A percentile compares a stretch with the other conserved stretches of the same genome.
Conservation (phyloP, 1,140 invertebrate species). For the Drosophila kanapiae region DNA sequence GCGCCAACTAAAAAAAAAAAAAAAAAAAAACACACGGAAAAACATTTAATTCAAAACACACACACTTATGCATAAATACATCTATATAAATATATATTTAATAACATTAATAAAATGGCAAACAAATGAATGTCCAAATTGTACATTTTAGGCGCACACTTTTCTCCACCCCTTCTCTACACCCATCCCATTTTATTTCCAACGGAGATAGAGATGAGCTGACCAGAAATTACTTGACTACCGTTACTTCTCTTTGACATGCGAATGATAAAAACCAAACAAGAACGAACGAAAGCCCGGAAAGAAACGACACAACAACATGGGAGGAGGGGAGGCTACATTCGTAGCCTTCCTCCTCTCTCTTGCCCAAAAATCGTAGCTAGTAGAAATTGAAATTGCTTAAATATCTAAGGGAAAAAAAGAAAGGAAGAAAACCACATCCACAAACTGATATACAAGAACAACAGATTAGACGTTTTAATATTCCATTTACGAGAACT, state of each 20-base stretch:
- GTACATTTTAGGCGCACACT: conserved; percentile 61
- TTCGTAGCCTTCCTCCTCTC: not conserved
- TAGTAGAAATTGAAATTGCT: conserved; percentile 83
- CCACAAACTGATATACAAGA: conserved; percentile 18
- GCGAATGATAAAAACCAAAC: conserved; percentile 12
- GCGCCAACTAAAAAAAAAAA: conserved; percentile 53
- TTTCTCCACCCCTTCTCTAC: conserved; percentile 23
- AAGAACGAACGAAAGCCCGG: conserved; percentile 9
- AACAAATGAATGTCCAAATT: conserved; percentile 62
- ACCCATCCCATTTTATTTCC: not conserved
- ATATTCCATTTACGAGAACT: conserved; percentile 68
- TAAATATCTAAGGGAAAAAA: conserved; percentile 49
- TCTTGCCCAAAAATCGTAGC: conserved; percentile 61
- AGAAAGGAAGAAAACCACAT: no score
- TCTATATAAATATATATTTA: conserved; percentile 71
- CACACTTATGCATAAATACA: conserved; percentile 49
- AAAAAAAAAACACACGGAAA: conserved; percentile 19
- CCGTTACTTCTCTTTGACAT: conserved; percentile 36
- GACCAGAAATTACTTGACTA: conserved; percentile 57
- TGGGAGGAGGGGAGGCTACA: not conserved
- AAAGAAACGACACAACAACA: not conserved
- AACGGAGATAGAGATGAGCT: conserved; percentile 1
- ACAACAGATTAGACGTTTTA: conserved; percentile 58
- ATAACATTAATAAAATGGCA: conserved; percentile 68
- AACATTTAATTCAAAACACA: conserved; percentile 19